These are phyloP conservation scores for Cetonia aurata DNA, from an alignment of 2,888 invertebrate species.

Conservation along the genomic window DNA sequence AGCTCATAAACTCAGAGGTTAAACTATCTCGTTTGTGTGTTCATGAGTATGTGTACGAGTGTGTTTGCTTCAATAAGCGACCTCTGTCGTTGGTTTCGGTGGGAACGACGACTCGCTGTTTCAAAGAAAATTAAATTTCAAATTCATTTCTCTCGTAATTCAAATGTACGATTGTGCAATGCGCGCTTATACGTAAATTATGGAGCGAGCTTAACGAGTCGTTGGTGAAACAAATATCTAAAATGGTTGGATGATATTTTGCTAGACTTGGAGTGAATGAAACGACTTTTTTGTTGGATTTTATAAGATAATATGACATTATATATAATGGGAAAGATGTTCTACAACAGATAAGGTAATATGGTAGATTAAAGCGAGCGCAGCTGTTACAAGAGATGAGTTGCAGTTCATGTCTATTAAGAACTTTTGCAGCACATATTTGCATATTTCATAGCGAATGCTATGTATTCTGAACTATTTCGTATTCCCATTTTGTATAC, in stretches of 20 bases:
- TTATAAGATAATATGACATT: too few species aligned
- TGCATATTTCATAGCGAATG: too few species aligned
- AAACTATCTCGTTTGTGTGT: not conserved
- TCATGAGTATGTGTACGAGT: not conserved
- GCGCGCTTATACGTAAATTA: not conserved
- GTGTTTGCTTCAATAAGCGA: not conserved
- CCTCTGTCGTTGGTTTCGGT: too few species aligned
- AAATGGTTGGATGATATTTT: not conserved
- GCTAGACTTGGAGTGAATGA: not conserved
- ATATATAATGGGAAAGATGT: too few species aligned
- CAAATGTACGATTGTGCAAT: slow-evolving; percentile 3
- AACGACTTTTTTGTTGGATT: too few species aligned
- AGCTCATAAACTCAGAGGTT: slow-evolving; percentile 4
- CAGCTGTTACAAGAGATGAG: too few species aligned
- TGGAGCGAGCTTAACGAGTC: slow-evolving; percentile 1
- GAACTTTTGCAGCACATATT: too few species aligned
- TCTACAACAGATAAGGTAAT: too few species aligned
- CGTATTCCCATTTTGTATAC: too few species aligned
- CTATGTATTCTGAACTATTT: too few species aligned
- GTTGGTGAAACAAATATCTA: not conserved
- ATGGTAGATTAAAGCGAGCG: too few species aligned
- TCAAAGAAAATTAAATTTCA: slow-evolving; percentile 21
- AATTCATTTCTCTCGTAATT: slow-evolving; percentile 15
- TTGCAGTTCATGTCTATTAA: too few species aligned
- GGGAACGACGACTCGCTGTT: not conserved